A percentile compares a stretch with the other conserved stretches of the same genome.
Evolutionary conservation across 2,113 vertebrate species (phyloP).

Genomic region (Gracilinanus agilis): DNA sequence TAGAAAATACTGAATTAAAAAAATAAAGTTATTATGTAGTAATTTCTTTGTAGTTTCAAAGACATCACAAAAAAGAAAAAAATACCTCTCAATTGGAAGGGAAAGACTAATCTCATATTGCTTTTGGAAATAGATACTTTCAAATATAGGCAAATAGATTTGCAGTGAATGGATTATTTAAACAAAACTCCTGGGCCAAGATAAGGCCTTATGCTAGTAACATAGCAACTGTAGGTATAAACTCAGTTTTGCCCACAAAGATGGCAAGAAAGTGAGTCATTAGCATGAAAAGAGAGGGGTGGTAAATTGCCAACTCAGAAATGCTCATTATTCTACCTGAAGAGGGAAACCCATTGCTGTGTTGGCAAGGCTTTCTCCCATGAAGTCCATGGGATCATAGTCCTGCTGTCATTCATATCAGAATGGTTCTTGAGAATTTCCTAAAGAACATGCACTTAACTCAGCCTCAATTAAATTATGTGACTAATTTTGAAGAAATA

Average conservation of each 20-base stretch:
- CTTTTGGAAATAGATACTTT: constrained; percentile 66
- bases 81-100: not conserved
- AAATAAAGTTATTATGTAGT: not conserved
- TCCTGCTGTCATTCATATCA: constrained; percentile 43
- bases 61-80: not conserved
- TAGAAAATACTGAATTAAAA: not conserved
- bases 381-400: constrained; percentile 36
- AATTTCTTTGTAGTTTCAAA: constrained; percentile 10
- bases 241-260: constrained; percentile 72
- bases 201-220: constrained; percentile 65
- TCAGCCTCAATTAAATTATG: constrained; percentile 18
- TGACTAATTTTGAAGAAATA: constrained; percentile 66
- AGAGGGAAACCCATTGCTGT: constrained; percentile 47
- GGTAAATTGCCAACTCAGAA: constrained; percentile 71
- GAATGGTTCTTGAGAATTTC: constrained; percentile 45
- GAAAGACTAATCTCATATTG: constrained; percentile 19
- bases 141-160: constrained; percentile 67
- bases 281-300: constrained; percentile 42
- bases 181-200: constrained; percentile 64
- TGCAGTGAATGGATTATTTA: constrained; percentile 72
- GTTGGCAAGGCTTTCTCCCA: constrained; percentile 49
- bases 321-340: constrained; percentile 51
- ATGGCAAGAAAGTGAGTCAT: constrained; percentile 71
- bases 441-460: constrained; percentile 45
- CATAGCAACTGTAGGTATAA: constrained; percentile 73